A percentile compares a stretch with the other conserved stretches of the same genome.
These are phyloP conservation scores for Melinaea marsaeus DNA, from an alignment of 2,888 invertebrate genomes.

Conservation along the genomic window DNA sequence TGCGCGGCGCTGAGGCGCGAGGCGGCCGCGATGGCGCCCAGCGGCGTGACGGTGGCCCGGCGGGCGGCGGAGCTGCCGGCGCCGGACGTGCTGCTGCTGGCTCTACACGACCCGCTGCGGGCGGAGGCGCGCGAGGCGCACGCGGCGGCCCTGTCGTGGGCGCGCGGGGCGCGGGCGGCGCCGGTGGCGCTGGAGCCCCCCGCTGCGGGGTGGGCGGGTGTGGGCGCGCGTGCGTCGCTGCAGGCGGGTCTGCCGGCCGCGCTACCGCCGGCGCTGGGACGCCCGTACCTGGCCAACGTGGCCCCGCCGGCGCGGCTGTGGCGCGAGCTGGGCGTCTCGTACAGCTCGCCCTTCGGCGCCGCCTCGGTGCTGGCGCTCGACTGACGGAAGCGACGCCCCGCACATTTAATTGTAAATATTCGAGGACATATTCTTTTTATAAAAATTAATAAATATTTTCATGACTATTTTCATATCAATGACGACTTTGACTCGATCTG, in stretches of 20 bases:
- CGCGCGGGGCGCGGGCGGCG: slow-evolving; percentile 77
- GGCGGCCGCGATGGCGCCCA: slow-evolving; percentile 79
- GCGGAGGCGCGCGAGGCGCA: slow-evolving; percentile 28
- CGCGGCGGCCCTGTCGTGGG: slow-evolving; percentile 78
- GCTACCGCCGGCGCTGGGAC: slow-evolving; percentile 49
- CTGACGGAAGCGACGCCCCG: slow-evolving; percentile 39
- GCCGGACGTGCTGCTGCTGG: slow-evolving; percentile 53
- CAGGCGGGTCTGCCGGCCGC: slow-evolving; percentile 43
- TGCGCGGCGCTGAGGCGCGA: slow-evolving; percentile 73
- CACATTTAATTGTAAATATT: slow-evolving; percentile 15
- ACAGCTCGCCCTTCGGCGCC: slow-evolving; percentile 87
- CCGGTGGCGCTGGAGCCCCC: slow-evolving; percentile 33
- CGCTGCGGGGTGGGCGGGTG: slow-evolving; percentile 54
- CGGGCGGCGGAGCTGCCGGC: slow-evolving; percentile 36
- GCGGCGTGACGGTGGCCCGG: slow-evolving; percentile 27
- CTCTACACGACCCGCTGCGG: slow-evolving; percentile 47
- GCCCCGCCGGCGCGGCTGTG: slow-evolving; percentile 86
- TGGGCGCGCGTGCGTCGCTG: slow-evolving; percentile 42
- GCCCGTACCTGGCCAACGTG: slow-evolving; percentile 90
- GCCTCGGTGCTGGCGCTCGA: slow-evolving; percentile 62
- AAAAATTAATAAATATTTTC: slow-evolving; percentile 25
- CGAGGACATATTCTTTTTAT: slow-evolving; percentile 14
- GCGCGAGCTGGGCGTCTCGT: slow-evolving; percentile 84
- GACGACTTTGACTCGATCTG: too few species aligned
- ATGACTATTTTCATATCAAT: neutral